Base-by-base conservation (phyloP, 2,888 invertebrate species). In the Trichacis sp. region DNA sequence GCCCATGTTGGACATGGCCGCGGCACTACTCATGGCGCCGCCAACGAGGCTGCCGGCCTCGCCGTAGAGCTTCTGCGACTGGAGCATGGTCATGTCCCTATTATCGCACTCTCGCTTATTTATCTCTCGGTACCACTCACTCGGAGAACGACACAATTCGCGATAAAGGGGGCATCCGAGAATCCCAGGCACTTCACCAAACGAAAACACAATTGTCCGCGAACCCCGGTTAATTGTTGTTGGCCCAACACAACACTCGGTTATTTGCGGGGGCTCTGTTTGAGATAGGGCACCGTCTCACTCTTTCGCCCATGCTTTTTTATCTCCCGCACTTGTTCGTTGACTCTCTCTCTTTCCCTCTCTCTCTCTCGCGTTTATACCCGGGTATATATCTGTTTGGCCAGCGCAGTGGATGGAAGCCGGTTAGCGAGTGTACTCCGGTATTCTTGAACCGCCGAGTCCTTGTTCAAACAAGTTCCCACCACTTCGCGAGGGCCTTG, bases 371-470 rank as follows among this genome's bases (percentile, higher is more conserved):
- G 15, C 38, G 6, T 38, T 8, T 14, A n/a, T n/a, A n/a, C 6
- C 2, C 40, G 20, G 33, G 40, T 6, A 12, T 20, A 19, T 18
- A 40, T 43, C 51, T 55, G 51, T 52, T 47, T 64, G 36, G 52
- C 24, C 74, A 73, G 77, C 80, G 78, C 77, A 76, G 78, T 77
- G 81, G 81, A 80, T 78, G 82, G 78, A 77, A 77, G 81, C 82
- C 81, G 81, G 78, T 78, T 77, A 77, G 76, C 83, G 82, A 84
- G 82, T 84, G 83, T 82, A 79, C 81, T 79, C 80, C 73, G 80
- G 75, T 74, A 76, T 81, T 80, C 82, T 78, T 76, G 75, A 79
- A 76, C 78, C 79, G 75, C 75, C 76, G 75, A 75, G 78, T 77
- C 15, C 80, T 82, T 83, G 82, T 83, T 82, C 82, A 82, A 84